Evolutionary conservation across 2,113 vertebrate species (phyloP), one percentile per base, ranked within the genome.

Genomic region (Prolemur simus): DNA sequence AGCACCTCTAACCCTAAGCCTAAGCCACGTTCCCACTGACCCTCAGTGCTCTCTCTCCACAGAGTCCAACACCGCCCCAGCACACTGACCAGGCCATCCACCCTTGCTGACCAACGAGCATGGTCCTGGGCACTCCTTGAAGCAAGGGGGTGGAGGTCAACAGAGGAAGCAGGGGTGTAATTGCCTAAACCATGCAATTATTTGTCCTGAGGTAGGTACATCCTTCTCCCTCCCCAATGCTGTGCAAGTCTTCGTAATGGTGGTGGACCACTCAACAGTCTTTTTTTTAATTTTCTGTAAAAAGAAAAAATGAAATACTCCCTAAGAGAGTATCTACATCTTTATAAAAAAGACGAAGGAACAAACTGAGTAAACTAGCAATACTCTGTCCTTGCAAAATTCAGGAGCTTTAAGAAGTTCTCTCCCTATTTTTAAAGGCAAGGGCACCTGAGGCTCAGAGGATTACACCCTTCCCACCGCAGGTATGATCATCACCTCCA

Each of bases 291-390:
- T 34, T 81, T 37, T 56, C 64, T 47, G 1, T 58, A 74, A 66
- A 96, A 87, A 80, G 9, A 45, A 90, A 68, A 69, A 81, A 47
- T 21, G 15, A 63, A 77, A 71, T 23, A 73, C 5, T 42, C 27
- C 52, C 34, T 21, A 37, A 23, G 15, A 83, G 23, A 85, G 3
- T 42, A 71, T 37, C 49, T 93, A 68, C 0, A 49, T 17, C 37
- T 84, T 92, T 80, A 58, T 66, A 27, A 89, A 96, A 82, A 91
- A 91, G 42, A 82, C 20, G 5, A 71, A 91, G 42, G 25, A 89
- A 93, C 3, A 58, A 32, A 39, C 21, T 66, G 52, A 49, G 64
- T 64, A 77, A 96, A 66, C 6, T 39, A 87, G 63, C 68, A 49
- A 77, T 47, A 89, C 29, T 93, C 52, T 78, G 13, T 45, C 32